These are phyloP conservation scores for Oligia fasciuncula DNA, from an alignment of 2,888 invertebrate species.

Conservation along the genomic window DNA sequence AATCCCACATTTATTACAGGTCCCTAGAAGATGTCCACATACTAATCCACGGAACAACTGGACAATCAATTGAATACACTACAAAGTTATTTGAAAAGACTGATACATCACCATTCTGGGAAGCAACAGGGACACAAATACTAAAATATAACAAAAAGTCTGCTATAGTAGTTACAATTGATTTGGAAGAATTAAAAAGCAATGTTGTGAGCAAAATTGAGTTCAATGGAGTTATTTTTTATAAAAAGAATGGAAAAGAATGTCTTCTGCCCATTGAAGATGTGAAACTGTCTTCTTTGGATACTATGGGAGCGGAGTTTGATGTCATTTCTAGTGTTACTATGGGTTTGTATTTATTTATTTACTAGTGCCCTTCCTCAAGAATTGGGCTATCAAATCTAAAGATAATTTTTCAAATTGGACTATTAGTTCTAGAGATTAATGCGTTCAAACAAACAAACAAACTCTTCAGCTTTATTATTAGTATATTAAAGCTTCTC, in stretches of 20 bases:
- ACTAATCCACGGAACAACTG: slow-evolving; percentile 72
- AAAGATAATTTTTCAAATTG: no score
- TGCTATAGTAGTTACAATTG: slow-evolving; percentile 72
- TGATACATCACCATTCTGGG: slow-evolving; percentile 74
- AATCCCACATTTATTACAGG: slow-evolving; percentile 71
- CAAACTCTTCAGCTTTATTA: no score
- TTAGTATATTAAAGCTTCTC: neutral
- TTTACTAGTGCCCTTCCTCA: no score
- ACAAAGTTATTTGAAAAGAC: slow-evolving; percentile 77
- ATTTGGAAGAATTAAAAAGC: slow-evolving; percentile 75
- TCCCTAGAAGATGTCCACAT: slow-evolving; percentile 75
- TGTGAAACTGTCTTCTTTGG: slow-evolving; percentile 74
- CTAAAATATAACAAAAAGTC: slow-evolving; percentile 65
- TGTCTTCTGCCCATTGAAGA: slow-evolving; percentile 77
- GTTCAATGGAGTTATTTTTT: slow-evolving; percentile 76
- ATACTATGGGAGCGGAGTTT: slow-evolving; percentile 76
- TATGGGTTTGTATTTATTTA: slow-evolving; percentile 68
- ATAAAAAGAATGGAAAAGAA: slow-evolving; percentile 69
- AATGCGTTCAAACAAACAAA: no score
- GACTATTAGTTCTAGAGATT: no score
- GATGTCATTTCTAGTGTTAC: slow-evolving; percentile 73
- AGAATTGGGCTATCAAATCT: no score
- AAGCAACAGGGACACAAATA: slow-evolving; percentile 64
- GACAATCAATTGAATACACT: slow-evolving; percentile 73
- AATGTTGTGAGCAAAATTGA: slow-evolving; percentile 72